These are phyloP conservation scores for Patella depressa DNA, from an alignment of 2,888 invertebrate genomes.

Conservation along the genomic window DNA sequence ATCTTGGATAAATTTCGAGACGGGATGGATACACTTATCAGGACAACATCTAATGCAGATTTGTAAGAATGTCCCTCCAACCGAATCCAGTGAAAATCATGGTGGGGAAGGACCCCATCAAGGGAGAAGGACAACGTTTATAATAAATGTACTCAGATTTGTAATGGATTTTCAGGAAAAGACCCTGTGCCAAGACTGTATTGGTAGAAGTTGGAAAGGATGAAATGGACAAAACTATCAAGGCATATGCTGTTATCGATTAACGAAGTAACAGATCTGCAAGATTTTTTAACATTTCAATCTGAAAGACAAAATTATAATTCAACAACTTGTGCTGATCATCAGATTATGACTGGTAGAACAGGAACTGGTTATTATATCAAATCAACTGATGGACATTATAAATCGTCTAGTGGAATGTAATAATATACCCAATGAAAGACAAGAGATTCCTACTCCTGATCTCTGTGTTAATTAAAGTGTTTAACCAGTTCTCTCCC, in stretches of 20 bases:
- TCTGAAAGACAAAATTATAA: conserved; percentile 9
- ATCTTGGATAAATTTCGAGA: too few species aligned
- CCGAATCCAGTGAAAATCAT: neutral
- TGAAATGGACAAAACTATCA: conserved; percentile 3
- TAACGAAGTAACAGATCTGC: conserved; percentile 32
- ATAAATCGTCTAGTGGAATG: too few species aligned
- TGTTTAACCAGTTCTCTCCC: too few species aligned
- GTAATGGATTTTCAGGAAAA: conserved; percentile 16
- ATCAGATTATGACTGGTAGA: too few species aligned
- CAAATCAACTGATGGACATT: too few species aligned
- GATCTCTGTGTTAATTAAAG: too few species aligned
- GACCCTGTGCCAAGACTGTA: conserved; percentile 28
- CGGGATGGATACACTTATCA: neutral
- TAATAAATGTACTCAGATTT: conserved; percentile 27
- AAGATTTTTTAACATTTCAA: conserved; percentile 22
- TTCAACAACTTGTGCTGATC: conserved; percentile 21
- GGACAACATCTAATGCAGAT: neutral
- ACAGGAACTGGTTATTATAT: too few species aligned
- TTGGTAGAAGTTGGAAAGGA: conserved; percentile 25
- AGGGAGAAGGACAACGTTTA: neutral
- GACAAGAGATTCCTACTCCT: too few species aligned
- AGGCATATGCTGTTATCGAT: conserved; percentile 31
- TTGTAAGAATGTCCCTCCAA: neutral
- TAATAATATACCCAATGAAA: too few species aligned
- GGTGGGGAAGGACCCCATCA: conserved; percentile 23